Percentiles rank a stretch among this genome's conserved stretches.
Evolutionary conservation across 2,888 invertebrate species (phyloP).

Genomic region (Leucophenga maculata): DNA sequence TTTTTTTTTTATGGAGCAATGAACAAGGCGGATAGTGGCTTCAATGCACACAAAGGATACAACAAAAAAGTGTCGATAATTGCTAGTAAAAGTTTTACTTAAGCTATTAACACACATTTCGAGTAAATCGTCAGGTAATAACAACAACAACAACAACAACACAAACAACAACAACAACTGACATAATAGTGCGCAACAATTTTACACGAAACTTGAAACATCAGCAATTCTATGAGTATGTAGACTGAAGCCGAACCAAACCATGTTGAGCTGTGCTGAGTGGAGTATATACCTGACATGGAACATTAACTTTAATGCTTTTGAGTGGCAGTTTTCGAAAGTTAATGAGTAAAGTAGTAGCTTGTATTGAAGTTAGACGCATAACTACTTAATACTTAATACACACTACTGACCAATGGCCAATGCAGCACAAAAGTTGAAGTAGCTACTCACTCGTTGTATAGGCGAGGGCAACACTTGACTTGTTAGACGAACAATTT

Average conservation of each 20-base stretch:
- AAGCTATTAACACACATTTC: slow-evolving; percentile 53
- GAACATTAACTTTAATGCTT: slow-evolving; percentile 15
- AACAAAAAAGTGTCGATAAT: slow-evolving; percentile 56
- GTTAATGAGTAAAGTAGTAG: neutral
- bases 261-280: neutral
- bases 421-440: too few relatives aligned
- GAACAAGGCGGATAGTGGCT: neutral
- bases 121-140: slow-evolving; percentile 38
- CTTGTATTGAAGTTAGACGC: too few relatives aligned
- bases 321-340: slow-evolving; percentile 15
- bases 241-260: too few relatives aligned
- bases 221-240: neutral
- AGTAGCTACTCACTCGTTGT: too few relatives aligned
- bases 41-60: too few relatives aligned
- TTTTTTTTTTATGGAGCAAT: too few relatives aligned
- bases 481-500: too few relatives aligned
- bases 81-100: slow-evolving; percentile 59
- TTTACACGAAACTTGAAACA: slow-evolving; percentile 3
- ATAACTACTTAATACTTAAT: too few relatives aligned
- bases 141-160: neutral
- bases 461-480: too few relatives aligned
- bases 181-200: slow-evolving; percentile 10
- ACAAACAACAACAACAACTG: neutral
- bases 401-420: too few relatives aligned
- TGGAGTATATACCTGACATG: slow-evolving; percentile 5